These are phyloP conservation scores for Buathra laborator DNA, from an alignment of 2,888 invertebrate species.

Conservation along the genomic window DNA sequence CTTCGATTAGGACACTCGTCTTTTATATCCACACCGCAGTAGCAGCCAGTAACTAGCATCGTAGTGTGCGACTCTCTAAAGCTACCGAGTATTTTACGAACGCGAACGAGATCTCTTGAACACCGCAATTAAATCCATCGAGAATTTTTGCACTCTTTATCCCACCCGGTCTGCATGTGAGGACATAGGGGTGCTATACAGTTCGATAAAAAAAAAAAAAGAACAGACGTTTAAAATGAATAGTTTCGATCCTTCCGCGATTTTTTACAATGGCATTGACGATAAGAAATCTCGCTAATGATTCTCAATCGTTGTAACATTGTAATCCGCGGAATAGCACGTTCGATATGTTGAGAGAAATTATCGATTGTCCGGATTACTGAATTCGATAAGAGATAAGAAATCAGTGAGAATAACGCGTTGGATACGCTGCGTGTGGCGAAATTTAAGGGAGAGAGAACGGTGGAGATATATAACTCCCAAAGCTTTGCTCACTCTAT, in stretches of 20 bases:
- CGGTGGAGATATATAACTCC: slow-evolving; percentile 24
- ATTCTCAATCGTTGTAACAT: not conserved
- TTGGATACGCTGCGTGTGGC: not conserved
- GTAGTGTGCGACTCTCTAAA: not conserved
- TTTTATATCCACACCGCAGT: slow-evolving; percentile 45
- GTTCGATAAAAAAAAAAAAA: not conserved
- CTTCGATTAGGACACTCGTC: slow-evolving; percentile 69
- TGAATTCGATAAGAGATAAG: slow-evolving; percentile 34
- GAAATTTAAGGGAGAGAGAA: slow-evolving; percentile 31
- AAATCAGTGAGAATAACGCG: slow-evolving; percentile 15
- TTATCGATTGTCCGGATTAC: slow-evolving; percentile 1
- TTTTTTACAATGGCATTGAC: not conserved
- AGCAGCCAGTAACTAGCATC: not conserved
- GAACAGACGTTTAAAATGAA: slow-evolving; percentile 14
- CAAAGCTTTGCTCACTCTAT: slow-evolving; percentile 32
- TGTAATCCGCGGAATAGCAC: not conserved
- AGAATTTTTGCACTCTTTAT: not conserved
- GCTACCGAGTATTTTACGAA: slow-evolving; percentile 25
- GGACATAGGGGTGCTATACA: slow-evolving; percentile 2
- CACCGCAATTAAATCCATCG: slow-evolving; percentile 57
- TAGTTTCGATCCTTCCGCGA: slow-evolving; percentile 25
- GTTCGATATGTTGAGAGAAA: not conserved
- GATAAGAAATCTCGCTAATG: slow-evolving; percentile 19
- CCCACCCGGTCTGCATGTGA: not conserved
- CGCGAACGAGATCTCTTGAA: slow-evolving; percentile 5